These are phyloP conservation scores for Trachelus stipa DNA, from an alignment of 2,888 invertebrate species.

Conservation along the genomic window DNA sequence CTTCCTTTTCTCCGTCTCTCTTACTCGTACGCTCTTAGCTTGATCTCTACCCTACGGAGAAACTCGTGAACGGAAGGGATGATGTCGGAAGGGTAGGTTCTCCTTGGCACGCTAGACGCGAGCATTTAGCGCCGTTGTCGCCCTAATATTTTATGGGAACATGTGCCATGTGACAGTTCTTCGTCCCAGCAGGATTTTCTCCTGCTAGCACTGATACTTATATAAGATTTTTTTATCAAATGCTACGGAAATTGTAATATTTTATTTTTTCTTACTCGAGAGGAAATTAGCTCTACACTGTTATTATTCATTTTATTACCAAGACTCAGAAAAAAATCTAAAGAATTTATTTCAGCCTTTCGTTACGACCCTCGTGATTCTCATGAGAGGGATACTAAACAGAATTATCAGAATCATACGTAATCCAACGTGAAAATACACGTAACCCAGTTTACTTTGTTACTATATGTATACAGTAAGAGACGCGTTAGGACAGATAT, in stretches of 20 bases:
- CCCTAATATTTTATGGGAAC: not conserved
- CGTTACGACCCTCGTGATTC: no score
- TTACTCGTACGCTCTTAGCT: not conserved
- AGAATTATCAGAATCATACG: constrained; percentile 45
- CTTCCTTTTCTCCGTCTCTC: not conserved
- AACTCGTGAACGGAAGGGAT: not conserved
- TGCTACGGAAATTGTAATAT: not conserved
- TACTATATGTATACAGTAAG: not conserved
- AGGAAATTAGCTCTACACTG: not conserved
- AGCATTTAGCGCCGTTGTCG: not conserved
- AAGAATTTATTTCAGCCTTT: no score
- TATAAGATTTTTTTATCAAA: not conserved
- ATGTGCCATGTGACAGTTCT: not conserved
- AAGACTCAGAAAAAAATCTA: no score
- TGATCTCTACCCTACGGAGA: not conserved
- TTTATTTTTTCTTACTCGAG: no score
- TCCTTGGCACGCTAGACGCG: not conserved
- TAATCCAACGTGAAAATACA: constrained; percentile 48
- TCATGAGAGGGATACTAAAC: constrained; percentile 25
- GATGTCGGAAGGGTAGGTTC: not conserved
- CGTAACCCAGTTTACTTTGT: constrained; percentile 36
- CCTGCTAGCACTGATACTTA: not conserved
- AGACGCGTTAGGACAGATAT: not conserved
- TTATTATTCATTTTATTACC: not conserved
- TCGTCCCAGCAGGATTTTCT: not conserved